Conservation (phyloP, 2,797 vertebrate genomes). For the Trichosurus vulpecula region DNA sequence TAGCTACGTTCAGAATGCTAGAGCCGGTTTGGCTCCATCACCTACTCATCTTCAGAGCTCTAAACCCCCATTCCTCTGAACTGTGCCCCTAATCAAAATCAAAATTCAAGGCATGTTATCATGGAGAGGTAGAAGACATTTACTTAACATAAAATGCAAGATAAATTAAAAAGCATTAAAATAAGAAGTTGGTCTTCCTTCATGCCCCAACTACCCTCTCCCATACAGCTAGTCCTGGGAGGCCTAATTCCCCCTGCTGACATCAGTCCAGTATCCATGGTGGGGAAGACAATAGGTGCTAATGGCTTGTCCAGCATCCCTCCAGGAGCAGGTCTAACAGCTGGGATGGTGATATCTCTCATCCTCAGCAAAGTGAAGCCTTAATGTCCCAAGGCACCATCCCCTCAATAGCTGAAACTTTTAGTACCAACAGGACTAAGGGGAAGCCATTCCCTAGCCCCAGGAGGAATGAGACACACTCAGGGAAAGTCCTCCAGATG, state of each 20-base stretch:
- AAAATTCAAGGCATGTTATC: no score
- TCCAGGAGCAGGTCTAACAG: no score
- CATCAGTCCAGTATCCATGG: not conserved
- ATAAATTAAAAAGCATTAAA: no score
- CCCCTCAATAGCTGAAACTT: rapidly evolving
- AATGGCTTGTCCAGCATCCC: not conserved
- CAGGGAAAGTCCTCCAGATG: not conserved
- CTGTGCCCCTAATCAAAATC: no score
- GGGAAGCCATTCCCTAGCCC: not conserved
- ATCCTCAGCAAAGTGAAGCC: not conserved
- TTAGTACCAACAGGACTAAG: not conserved
- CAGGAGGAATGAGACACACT: not conserved
- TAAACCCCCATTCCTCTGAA: no score
- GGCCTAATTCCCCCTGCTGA: not conserved
- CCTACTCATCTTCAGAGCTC: no score
- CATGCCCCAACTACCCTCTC: no score
- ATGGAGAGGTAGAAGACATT: no score
- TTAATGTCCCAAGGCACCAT: not conserved
- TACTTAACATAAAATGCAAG: no score
- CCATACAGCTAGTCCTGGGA: not conserved
- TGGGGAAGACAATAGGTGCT: not conserved
- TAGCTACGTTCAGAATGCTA: no score
- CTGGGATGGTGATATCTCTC: not conserved
- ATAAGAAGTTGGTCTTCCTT: no score
- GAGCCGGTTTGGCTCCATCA: no score